phyloP scores from a whole-genome alignment of 1,140 invertebrate species.

The Cheumatopsyche charites region DNA sequence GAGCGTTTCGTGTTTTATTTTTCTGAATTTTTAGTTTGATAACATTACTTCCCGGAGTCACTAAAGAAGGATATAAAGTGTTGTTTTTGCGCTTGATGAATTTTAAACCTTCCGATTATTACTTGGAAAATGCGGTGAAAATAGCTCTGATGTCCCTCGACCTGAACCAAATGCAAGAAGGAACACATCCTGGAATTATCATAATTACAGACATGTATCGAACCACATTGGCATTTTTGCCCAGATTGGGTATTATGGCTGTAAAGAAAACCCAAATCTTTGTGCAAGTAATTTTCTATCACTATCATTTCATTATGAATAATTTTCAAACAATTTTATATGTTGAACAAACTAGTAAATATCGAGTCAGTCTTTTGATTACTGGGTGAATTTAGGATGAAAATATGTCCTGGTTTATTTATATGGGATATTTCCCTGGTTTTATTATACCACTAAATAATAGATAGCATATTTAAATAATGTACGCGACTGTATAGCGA shows the following conservation, averaged over 20 bases:
- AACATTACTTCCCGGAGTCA: constrained; percentile 50
- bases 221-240: constrained; percentile 62
- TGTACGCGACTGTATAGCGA: too few relatives aligned
- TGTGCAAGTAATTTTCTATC: constrained; percentile 67
- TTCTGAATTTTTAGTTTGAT: constrained; percentile 42
- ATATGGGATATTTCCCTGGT: too few relatives aligned
- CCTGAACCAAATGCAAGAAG: constrained; percentile 63
- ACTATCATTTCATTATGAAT: constrained; percentile 52
- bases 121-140: constrained; percentile 59
- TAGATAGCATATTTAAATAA: too few relatives aligned
- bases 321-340: not conserved
- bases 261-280: constrained; percentile 70
- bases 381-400: too few relatives aligned
- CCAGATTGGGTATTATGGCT: constrained; percentile 61
- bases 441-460: too few relatives aligned
- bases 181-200: constrained; percentile 62
- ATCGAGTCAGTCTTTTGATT: too few relatives aligned
- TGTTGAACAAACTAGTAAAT: too few relatives aligned
- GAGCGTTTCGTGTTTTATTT: not conserved
- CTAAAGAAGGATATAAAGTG: constrained; percentile 62
- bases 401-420: too few relatives aligned
- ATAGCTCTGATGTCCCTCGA: constrained; percentile 65
- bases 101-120: constrained; percentile 64
- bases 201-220: constrained; percentile 65
- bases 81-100: constrained; percentile 57